Conservation (phyloP, 1,140 invertebrate genomes). For the Penaeus japonicus region DNA sequence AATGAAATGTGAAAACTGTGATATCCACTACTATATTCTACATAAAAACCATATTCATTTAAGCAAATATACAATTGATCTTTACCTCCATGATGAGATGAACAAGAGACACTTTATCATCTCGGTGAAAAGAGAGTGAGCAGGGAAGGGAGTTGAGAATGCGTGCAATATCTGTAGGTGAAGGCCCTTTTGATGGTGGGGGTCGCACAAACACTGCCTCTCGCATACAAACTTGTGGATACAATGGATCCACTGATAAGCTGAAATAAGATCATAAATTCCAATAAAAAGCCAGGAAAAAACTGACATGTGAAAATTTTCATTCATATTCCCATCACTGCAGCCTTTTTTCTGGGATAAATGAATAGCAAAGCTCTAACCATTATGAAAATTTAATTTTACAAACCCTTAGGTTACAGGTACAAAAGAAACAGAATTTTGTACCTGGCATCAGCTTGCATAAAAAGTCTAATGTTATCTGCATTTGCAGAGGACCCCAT, state of each 20-base stretch:
- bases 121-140: constrained; percentile 79
- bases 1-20: too few species aligned
- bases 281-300: background rate
- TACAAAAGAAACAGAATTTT: background rate
- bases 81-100: constrained; percentile 83
- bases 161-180: constrained; percentile 85
- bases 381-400: too few species aligned
- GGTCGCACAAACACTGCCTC: constrained; percentile 61
- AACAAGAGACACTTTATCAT: constrained; percentile 81
- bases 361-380: too few species aligned
- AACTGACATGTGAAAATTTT: background rate
- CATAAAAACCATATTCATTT: background rate
- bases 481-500: constrained; percentile 73
- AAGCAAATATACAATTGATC: background rate
- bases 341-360: too few species aligned
- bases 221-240: constrained; percentile 81
- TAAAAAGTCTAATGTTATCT: constrained; percentile 89
- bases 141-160: constrained; percentile 87
- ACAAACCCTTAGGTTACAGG: background rate
- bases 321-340: too few species aligned
- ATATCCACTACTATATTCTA: background rate
- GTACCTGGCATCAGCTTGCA: constrained; percentile 86
- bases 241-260: constrained; percentile 89
- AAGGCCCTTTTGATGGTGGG: constrained; percentile 66
- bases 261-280: constrained; percentile 67